Base-by-base conservation (phyloP, 2,888 invertebrate species). In the Hofmannophila pseudospretella region DNA sequence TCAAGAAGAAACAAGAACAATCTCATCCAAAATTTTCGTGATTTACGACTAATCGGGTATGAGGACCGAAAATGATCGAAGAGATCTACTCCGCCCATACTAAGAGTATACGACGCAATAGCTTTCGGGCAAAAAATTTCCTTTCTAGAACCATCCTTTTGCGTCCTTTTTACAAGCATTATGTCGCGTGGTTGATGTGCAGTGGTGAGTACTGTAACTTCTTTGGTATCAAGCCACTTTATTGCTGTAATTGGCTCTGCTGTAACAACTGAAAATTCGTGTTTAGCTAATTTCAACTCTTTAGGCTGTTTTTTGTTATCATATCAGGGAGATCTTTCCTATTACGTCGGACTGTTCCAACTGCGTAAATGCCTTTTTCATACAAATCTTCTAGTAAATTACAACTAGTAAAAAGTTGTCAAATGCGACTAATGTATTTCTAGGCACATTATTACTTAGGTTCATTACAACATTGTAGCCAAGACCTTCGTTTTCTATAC, bases 41-140 rank as follows among this genome's bases (percentile, higher is more conserved):
- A 63, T 46, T 57, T 64, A 1, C 59, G 42, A 32, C 38, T 42
- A 5, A 60, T 57, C 27, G 58, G 54, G 34, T 64, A 66, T 2
- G 63, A 61, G 1, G 58, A 55, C 30, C 62, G 47, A 38, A 47
- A 63, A 47, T 66, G 62, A 32, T 63, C 59, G 34, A 62, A 61
- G 13, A 40, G 45, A 53, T 67, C 62, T 3, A 66, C 63, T 8
- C 58, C 56, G n/a, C 59, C 58, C 58, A 62, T 65, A 27, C 34
- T 54, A 3, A 54, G 42, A 4, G 61, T 65, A 32, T 65, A 65
- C 4, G 39, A 31, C 31, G 51, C 58, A 37, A 64, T 64, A 13
- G 65, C 57, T 39, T 39, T 47, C 10, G 62, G 62, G 41, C 58
- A 59, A 10, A 58, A 45, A 41, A 61, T 49, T 7, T 58, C 48